Evolutionary conservation across 35 echinoderm and acorn worm species (phyloP).

Genomic region (Apostichopus japonicus): DNA sequence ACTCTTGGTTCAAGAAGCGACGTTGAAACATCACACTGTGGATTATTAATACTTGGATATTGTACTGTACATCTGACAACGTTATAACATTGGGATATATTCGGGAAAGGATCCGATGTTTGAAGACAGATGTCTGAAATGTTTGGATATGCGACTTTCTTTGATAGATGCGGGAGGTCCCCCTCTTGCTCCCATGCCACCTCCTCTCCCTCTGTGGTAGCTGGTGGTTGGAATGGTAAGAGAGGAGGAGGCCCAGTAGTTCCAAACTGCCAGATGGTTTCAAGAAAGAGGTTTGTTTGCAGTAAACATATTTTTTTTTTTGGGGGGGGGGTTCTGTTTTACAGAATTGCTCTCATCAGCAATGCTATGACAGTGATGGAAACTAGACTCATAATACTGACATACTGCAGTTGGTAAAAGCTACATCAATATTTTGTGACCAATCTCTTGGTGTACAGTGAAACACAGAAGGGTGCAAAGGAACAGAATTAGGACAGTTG

Average conservation of each 20-base stretch:
- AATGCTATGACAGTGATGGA: too few species aligned
- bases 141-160: not conserved
- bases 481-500: too few species aligned
- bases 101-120: slow-evolving; percentile 5
- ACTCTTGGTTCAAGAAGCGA: too few species aligned
- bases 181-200: not conserved
- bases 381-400: too few species aligned
- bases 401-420: too few species aligned
- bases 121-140: not conserved
- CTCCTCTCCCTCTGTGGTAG: not conserved
- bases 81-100: not conserved
- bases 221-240: slow-evolving; percentile 18
- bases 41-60: slow-evolving; percentile 16
- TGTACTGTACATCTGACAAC: slow-evolving; percentile 3
- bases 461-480: too few species aligned
- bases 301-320: not conserved
- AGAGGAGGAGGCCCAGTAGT: not conserved
- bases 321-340: not conserved
- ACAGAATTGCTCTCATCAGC: too few species aligned
- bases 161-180: not conserved
- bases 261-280: not conserved
- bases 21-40: slow-evolving; percentile 4
- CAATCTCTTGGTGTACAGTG: too few species aligned
- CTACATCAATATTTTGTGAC: too few species aligned
- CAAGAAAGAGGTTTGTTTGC: slow-evolving; percentile 16